Base-by-base conservation (phyloP, 53 echinoderm and acorn worm genomes). In the Hippasteria phrygiana region DNA sequence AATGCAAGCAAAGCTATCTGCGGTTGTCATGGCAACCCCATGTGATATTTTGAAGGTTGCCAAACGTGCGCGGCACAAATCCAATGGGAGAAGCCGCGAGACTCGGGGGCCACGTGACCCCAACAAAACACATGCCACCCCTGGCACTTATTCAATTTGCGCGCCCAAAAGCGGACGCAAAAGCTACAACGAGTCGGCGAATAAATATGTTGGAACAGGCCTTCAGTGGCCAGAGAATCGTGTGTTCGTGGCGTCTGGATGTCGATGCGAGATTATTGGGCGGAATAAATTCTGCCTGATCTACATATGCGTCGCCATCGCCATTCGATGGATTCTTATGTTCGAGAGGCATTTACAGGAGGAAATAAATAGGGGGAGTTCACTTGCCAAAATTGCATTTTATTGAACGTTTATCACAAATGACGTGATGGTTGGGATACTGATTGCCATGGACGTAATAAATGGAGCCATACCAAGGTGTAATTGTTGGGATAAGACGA, bases 141-240 rank as follows among this genome's bases (percentile, higher is more conserved):
- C 42, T 64, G 29, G 81, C 34, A 0, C 33, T 81, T 35, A 81
- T 81, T 81, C 81, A 81, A 81, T 81, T 81, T 81, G 81, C 81
- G 81, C 81, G 81, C 66, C 80, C 38, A 41, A 66, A 81, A 81
- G 32, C 43, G 81, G 81, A 81, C 64, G 64, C 42, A 65, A 62
- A 64, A 29, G 54, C 2, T n/a, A 79, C 38, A 79, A 62, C 62
- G 59, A 32, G 36, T 11, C 32, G 20, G 79, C 62, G 62, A 56
- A 62, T 28, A 79, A 79, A 27, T 12, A 38, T 79, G 79, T 79
- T 41, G 27, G 59, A n/a, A 62, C 79, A 56, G 79, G 3, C 62
- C 79, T 11, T 56, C 56, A 13, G 13, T 62, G 79, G 22, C 43
- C 59, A n/a, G n/a, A 32, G 81, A 5, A 81, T 81, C 43, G 81